Conservation (phyloP, 2,797 vertebrate genomes). For the Naso thynnoides region DNA sequence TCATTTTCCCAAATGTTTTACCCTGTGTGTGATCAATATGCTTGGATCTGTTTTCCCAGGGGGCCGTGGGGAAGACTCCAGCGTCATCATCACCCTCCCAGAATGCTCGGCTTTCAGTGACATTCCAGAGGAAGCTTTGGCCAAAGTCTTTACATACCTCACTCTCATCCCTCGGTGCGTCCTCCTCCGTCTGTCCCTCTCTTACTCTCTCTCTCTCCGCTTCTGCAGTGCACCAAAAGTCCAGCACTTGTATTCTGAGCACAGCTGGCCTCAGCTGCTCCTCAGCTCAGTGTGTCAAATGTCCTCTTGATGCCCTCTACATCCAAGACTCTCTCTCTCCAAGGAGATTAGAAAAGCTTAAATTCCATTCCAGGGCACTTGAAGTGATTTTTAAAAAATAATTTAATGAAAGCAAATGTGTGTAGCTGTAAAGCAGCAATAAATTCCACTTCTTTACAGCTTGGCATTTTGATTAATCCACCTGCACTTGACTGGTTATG, state of each 20-base stretch:
- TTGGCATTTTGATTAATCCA: background rate
- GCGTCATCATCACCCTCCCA: conserved; percentile 97
- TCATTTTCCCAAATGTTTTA: background rate
- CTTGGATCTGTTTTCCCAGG: conserved; percentile 78
- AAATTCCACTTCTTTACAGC: background rate
- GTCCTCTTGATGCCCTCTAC: conserved; percentile 45
- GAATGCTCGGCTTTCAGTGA: conserved; percentile 92
- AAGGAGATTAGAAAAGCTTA: conserved; percentile 1
- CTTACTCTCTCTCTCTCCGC: conserved; percentile 63
- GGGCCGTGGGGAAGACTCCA: conserved; percentile 92
- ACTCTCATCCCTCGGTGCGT: conserved; percentile 92
- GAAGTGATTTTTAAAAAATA: background rate
- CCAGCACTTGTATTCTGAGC: conserved; percentile 65
- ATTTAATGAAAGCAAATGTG: background rate
- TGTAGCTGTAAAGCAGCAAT: background rate
- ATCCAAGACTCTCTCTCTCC: conserved; percentile 22
- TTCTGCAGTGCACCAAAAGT: conserved; percentile 78
- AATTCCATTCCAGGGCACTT: background rate
- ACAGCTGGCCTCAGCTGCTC: conserved; percentile 55
- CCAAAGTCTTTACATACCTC: conserved; percentile 92
- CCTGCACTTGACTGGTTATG: background rate
- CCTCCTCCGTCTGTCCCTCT: conserved; percentile 27
- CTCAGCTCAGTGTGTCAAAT: conserved; percentile 42
- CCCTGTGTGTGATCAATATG: background rate
- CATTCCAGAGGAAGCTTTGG: conserved; percentile 90